Conservation (phyloP, 2,888 invertebrate species). For the Diarsia dahlii region DNA sequence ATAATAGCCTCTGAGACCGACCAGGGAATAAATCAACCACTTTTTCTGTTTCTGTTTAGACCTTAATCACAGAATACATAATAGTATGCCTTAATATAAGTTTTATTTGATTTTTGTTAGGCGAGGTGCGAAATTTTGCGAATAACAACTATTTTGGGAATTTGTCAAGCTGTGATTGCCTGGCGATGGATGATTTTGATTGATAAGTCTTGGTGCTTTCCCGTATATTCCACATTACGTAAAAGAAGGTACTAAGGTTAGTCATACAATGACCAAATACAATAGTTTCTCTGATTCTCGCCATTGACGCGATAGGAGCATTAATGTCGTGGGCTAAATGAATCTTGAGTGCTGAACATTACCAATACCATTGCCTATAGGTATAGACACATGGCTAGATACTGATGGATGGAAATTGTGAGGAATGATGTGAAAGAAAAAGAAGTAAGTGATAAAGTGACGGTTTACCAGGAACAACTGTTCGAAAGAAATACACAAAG, state of each 20-base stretch:
- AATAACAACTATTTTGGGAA: background rate
- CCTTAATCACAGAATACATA: too few relatives aligned
- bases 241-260: background rate
- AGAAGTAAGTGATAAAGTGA: background rate
- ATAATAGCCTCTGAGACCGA: constrained; percentile 51
- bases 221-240: background rate
- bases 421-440: background rate
- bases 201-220: background rate
- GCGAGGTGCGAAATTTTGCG: constrained; percentile 40
- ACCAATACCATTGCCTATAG: background rate
- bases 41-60: constrained; percentile 32
- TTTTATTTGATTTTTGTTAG: constrained; percentile 48
- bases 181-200: background rate
- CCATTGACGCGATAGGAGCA: background rate
- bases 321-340: background rate
- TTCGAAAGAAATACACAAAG: too few relatives aligned
- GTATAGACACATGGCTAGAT: background rate
- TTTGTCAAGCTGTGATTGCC: background rate
- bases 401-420: background rate
- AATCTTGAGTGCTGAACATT: background rate
- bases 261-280: background rate
- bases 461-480: background rate
- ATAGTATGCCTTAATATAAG: too few relatives aligned
- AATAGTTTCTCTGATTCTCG: background rate
- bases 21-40: constrained; percentile 54